These are phyloP conservation scores for Philopotamus ludificatus DNA, from an alignment of 1,140 invertebrate species.

Conservation along the genomic window DNA sequence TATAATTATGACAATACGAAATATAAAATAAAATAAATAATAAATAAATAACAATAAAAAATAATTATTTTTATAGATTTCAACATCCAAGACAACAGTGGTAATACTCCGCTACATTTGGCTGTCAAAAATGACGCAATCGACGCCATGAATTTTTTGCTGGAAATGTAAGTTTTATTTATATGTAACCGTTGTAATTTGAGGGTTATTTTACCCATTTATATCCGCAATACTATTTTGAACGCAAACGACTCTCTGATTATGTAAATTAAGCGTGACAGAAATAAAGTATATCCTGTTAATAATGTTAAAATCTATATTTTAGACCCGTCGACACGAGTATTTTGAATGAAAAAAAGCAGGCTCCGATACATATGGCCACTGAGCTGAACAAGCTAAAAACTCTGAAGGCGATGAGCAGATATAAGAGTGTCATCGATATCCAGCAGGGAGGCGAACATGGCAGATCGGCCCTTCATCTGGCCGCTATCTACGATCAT, in stretches of 20 bases:
- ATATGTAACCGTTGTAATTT: not conserved
- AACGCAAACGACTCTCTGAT: no score
- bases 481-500: constrained; percentile 79
- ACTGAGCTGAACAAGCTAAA: constrained; percentile 70
- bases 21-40: not conserved
- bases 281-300: not conserved
- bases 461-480: constrained; percentile 75
- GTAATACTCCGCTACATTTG: constrained; percentile 80
- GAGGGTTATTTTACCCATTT: not conserved
- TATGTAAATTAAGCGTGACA: not conserved
- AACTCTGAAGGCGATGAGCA: constrained; percentile 65
- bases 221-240: no score
- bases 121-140: constrained; percentile 73
- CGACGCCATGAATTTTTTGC: constrained; percentile 69
- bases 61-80: constrained; percentile 61
- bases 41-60: not conserved
- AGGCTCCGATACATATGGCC: constrained; percentile 76
- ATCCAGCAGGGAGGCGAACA: constrained; percentile 74
- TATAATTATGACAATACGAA: not conserved
- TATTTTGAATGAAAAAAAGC: constrained; percentile 72
- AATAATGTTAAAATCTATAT: constrained; percentile 30
- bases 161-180: constrained; percentile 63
- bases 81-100: constrained; percentile 69
- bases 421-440: constrained; percentile 66
- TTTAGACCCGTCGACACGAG: constrained; percentile 67